phyloP scores from a whole-genome alignment of 2,113 vertebrate genomes.

The Cebus imitator region DNA sequence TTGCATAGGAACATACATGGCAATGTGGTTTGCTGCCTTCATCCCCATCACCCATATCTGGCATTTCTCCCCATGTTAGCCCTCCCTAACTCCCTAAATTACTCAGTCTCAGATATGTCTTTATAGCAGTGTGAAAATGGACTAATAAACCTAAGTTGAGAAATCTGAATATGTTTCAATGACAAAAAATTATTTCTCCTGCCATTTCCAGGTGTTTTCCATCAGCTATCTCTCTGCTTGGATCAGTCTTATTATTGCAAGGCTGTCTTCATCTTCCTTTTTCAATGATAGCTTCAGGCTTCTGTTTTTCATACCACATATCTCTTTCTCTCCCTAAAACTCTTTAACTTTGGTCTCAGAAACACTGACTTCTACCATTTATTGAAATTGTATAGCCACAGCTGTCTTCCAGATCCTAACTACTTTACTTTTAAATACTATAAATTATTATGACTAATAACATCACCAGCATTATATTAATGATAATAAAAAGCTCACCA shows the following conservation, averaged over 20 bases:
- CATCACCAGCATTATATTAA: neutral
- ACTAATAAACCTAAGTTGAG: neutral
- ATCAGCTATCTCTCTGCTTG: neutral
- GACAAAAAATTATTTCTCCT: slow-evolving; percentile 5
- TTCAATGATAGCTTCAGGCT: neutral
- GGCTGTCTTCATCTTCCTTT: neutral
- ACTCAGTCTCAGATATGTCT: no score
- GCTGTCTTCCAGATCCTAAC: neutral
- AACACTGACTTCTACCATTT: neutral
- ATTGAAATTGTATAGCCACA: neutral
- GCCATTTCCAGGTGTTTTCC: neutral
- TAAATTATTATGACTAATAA: neutral
- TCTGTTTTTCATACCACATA: neutral
- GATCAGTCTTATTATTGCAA: neutral
- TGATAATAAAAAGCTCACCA: neutral
- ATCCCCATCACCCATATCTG: no score
- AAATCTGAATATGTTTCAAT: neutral
- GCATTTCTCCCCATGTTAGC: no score
- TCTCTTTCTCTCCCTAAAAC: neutral
- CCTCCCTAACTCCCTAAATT: no score
- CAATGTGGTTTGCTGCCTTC: no score
- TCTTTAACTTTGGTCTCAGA: neutral
- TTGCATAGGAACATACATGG: no score
- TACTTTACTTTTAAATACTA: neutral
- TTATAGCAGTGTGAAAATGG: no score